A percentile compares a stretch with the other conserved stretches of the same genome.
These are phyloP conservation scores for Microplitis demolitor DNA, from an alignment of 1,140 invertebrate genomes.

Conservation along the genomic window DNA sequence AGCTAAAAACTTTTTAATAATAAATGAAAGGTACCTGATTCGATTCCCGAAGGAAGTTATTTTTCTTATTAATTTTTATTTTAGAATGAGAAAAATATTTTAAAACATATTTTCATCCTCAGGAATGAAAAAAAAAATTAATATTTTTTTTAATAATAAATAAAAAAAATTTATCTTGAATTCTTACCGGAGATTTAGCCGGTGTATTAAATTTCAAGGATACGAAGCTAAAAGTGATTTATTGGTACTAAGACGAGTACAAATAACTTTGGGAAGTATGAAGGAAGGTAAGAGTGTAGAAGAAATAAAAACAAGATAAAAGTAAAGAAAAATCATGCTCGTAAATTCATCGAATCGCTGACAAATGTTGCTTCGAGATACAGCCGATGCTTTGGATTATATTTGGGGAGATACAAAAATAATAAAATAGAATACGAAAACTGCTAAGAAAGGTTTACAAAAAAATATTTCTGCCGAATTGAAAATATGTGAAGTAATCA, in stretches of 20 bases:
- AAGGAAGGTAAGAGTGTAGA: constrained; percentile 22
- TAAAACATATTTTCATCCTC: too few relatives aligned
- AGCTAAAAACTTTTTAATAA: too few relatives aligned
- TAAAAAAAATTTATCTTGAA: constrained; percentile 25
- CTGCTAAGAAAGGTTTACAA: not conserved
- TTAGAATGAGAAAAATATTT: too few relatives aligned
- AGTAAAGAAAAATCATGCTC: constrained; percentile 31
- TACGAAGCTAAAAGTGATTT: constrained; percentile 46
- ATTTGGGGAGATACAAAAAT: not conserved
- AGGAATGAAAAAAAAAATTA: too few relatives aligned
- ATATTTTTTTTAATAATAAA: too few relatives aligned
- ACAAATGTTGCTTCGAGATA: constrained; percentile 43
- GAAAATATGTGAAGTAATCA: too few relatives aligned
- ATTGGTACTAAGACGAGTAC: constrained; percentile 36
- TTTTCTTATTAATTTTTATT: too few relatives aligned
- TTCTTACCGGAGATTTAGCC: constrained; percentile 41
- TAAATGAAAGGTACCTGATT: too few relatives aligned
- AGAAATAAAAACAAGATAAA: constrained; percentile 13
- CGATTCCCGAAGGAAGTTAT: too few relatives aligned
- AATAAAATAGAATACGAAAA: not conserved
- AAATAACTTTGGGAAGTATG: constrained; percentile 34
- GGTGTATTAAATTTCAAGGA: constrained; percentile 47
- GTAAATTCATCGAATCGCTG: constrained; percentile 53
- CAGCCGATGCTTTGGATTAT: not conserved
- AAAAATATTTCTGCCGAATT: not conserved